These are phyloP conservation scores for Muntiacus reevesi DNA, from an alignment of 2,113 vertebrate genomes.

Conservation along the genomic window DNA sequence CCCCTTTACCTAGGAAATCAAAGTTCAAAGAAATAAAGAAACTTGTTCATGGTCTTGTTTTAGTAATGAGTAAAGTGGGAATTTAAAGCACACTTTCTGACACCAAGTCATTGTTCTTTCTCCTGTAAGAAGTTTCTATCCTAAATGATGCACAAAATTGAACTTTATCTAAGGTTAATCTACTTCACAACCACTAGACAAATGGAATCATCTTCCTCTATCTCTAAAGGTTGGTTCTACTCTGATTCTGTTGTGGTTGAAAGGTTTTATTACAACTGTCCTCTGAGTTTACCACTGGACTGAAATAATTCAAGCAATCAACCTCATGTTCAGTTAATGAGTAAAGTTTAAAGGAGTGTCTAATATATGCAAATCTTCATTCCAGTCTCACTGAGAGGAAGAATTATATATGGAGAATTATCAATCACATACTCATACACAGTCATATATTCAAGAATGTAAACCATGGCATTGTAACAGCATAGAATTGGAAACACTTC, in stretches of 20 bases:
- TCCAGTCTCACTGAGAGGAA: background rate
- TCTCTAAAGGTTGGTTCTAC: background rate
- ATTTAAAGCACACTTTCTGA: background rate
- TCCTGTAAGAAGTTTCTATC: background rate
- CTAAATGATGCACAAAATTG: background rate
- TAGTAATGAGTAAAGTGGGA: background rate
- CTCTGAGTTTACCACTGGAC: background rate
- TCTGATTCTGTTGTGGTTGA: slow-evolving; percentile 3
- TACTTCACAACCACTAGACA: background rate
- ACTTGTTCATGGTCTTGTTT: background rate
- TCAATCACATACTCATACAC: background rate
- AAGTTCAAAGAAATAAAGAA: slow-evolving; percentile 10
- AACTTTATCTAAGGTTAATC: background rate
- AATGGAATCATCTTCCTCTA: background rate
- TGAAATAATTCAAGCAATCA: slow-evolving; percentile 24
- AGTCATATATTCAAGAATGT: background rate
- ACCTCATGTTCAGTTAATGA: background rate
- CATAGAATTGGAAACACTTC: background rate
- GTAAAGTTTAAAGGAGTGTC: background rate
- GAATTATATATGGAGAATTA: background rate
- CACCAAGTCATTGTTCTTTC: background rate
- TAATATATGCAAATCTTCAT: background rate
- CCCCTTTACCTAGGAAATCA: background rate
- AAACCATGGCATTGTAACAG: background rate
- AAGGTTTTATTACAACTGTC: background rate